Evolutionary conservation across 1,140 invertebrate species (phyloP).

Genomic region (Drosophila repleta): DNA sequence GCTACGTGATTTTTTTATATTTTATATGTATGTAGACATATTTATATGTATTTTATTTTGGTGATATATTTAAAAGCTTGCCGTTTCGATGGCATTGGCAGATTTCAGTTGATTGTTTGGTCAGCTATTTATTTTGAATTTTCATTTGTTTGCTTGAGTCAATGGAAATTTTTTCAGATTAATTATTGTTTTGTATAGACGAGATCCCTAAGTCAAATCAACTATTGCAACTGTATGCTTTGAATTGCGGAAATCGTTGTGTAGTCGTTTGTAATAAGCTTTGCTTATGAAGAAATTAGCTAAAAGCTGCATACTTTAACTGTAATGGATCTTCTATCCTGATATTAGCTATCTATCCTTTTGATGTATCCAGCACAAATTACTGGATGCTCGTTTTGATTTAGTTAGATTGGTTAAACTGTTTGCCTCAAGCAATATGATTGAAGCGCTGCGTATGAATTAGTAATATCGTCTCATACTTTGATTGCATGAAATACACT

Average conservation of each 20-base stretch:
- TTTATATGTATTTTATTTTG: neutral
- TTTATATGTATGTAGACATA: slow-evolving; percentile 4
- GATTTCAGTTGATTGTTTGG: slow-evolving; percentile 58
- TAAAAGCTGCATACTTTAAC: slow-evolving; percentile 63
- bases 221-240: slow-evolving; percentile 23
- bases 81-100: slow-evolving; percentile 47
- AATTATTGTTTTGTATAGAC: slow-evolving; percentile 7
- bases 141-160: slow-evolving; percentile 31
- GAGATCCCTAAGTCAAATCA: slow-evolving; percentile 15
- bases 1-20: neutral
- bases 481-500: neutral
- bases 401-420: neutral
- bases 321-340: slow-evolving; percentile 32
- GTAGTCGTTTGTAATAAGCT: slow-evolving; percentile 65
- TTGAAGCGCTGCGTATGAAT: slow-evolving; percentile 4
- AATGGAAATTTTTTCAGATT: slow-evolving; percentile 30
- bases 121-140: slow-evolving; percentile 39
- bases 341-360: slow-evolving; percentile 44
- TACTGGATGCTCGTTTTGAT: slow-evolving; percentile 2
- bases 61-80: slow-evolving; percentile 36
- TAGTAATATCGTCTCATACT: too few relatives aligned
- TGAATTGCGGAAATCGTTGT: slow-evolving; percentile 53
- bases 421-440: slow-evolving; percentile 10
- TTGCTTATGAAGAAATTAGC: slow-evolving; percentile 64
- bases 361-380: slow-evolving; percentile 1